Base-by-base conservation (phyloP, 2,797 vertebrate genomes). In the Propithecus deckenii region DNA sequence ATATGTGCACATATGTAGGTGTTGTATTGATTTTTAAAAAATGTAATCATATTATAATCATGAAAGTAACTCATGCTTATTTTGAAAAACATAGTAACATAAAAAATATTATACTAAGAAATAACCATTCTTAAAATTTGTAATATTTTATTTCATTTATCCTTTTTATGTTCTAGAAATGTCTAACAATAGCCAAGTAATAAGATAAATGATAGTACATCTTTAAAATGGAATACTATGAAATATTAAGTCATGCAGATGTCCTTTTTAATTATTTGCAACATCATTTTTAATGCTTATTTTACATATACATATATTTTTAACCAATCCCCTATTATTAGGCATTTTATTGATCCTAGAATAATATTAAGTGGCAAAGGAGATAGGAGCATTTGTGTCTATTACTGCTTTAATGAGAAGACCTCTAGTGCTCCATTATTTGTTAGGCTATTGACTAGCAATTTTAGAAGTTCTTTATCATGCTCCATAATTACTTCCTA, bases 151-250 rank as follows among this genome's bases (percentile, higher is more conserved):
- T 84, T 76, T 85, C n/a, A 72, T 28, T 93, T 75, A 63, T 90
- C 18, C 25, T 81, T 92, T 92, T 93, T 67, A 59, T 89, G 17
- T 94, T 91, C 12, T 79, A 86, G 17, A 86, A 91, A 78, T 86
- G 50, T 43, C 28, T 94, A 81, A 35, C 15, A 83, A 92, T 89
- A 35, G 22, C 23, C 28, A 17, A 78, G 15, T 81, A 88, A 86
- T 55, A 41, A 30, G 18, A 61, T 63, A 94, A 74, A 35, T 75
- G 5, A 38, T 61, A 72, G 61, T 63, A 61, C 17, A 74, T 63
- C 32, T 84, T 94, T 91, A 90, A 83, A 93, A 87, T 32, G 84
- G 28, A 85, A 88, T 69, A 41, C n/a, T 43, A 8, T 30, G 46
- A 88, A 87, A 7, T 52, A 67, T 89, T 89, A 71, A 46, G 32